Conservation (phyloP, 2,113 vertebrate species). For the Bungarus multicinctus region DNA sequence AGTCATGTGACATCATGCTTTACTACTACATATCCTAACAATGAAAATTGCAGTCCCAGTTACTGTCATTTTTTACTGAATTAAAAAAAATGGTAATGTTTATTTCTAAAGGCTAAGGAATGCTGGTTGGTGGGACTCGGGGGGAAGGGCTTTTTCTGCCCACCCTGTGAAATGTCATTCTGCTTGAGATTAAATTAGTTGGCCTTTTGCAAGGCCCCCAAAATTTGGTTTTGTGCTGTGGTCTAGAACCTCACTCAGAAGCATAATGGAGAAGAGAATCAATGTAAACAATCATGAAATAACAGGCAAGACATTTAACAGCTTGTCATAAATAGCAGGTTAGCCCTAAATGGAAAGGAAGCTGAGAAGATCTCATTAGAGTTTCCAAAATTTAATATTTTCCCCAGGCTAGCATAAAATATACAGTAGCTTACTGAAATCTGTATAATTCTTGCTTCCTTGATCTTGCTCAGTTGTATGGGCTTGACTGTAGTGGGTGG, state of each 20-base stretch:
- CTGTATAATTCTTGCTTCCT: neutral
- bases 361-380: neutral
- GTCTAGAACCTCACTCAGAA: neutral
- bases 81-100: neutral
- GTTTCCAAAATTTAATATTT: neutral
- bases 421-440: neutral
- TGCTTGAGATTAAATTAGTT: neutral
- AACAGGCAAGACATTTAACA: neutral
- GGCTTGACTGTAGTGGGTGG: neutral
- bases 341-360: neutral
- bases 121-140: neutral
- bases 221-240: neutral
- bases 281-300: neutral
- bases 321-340: neutral
- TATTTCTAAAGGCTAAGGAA: neutral
- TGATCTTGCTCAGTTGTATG: neutral
- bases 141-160: neutral
- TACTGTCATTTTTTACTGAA: neutral
- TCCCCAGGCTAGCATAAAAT: neutral
- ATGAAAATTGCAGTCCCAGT: neutral
- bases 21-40: neutral
- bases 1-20: neutral
- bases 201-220: neutral
- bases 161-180: neutral
- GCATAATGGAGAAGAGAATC: neutral